Evolutionary conservation across 2,797 vertebrate species (phyloP).

Genomic region (Phoebastria nigripes): DNA sequence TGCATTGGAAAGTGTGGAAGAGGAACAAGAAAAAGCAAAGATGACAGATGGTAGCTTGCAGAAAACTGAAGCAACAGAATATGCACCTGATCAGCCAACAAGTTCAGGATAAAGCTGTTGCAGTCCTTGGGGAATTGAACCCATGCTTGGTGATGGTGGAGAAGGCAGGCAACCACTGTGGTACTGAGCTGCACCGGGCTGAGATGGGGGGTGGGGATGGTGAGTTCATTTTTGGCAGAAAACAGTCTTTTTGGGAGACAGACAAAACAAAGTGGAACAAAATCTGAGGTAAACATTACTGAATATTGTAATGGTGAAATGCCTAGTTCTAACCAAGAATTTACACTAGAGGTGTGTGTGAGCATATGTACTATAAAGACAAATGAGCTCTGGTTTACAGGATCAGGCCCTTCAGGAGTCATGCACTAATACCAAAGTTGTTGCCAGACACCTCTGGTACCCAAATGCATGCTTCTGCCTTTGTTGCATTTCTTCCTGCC

Average conservation of each 20-base stretch:
- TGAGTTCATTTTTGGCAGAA: background rate
- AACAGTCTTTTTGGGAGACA: background rate
- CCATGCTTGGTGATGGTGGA: background rate
- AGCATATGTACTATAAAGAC: background rate
- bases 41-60: slow-evolving; percentile 55
- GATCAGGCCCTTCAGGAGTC: background rate
- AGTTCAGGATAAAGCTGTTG: background rate
- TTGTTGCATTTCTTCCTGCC: background rate
- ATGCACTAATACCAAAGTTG: accelerated
- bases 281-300: background rate
- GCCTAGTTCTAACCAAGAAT: background rate
- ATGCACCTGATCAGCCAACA: slow-evolving; percentile 22
- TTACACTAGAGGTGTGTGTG: accelerated
- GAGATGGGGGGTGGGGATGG: background rate
- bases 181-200: background rate
- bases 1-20: background rate
- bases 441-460: background rate
- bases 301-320: background rate
- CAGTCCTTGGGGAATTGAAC: background rate
- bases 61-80: slow-evolving; percentile 46
- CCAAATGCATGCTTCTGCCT: accelerated
- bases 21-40: slow-evolving; percentile 13
- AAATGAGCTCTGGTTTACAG: background rate
- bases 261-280: background rate
- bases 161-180: background rate